Evolutionary conservation across 2,797 vertebrate species (phyloP), one percentile per base, ranked within the genome.

Genomic region (Botia kubotai): DNA sequence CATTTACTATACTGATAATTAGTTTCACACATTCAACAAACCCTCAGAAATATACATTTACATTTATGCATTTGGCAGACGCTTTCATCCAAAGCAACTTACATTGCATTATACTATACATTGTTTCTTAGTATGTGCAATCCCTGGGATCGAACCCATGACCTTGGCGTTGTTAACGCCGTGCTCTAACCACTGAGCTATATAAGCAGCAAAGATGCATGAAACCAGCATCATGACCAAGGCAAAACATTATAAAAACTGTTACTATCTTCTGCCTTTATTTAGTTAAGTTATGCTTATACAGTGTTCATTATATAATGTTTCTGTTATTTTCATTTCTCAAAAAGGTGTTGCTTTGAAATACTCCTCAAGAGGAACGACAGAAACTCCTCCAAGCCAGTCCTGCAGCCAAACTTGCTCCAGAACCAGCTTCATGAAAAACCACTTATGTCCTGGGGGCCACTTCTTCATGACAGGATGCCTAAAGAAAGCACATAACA

Each of bases 401-500:
- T 94, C 88, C 86, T 94, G 93, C 48, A 94, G 85, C 92, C 93
- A 94, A 26, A 93, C 89, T 83, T 93, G 92, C 78, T 91, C 86
- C 85, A 94, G 67, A 68, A 92, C 91, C 68, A 94, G 86, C 88
- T 93, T 94, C 93, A 94, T 93, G 81, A 94, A 93, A 88, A 94
- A 93, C 92, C 93, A 94, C 26, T 93, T 90, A 85, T 93, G 93
- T 85, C 88, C 89, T 72, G 89, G 89, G 8, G 93, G 92, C 93
- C 92, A 94, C 85, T 93, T 92, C 84, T 89, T 85, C 93, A 94
- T 94, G 48, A 85, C 89, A 62, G 93, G 93, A 84, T 94, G 93
- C 86, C 93, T 94, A 73, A 14, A 75, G n/a, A 62, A 53, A 71
- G 14, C 75, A 71, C 68, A 63, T 14, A 12, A 10, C 55, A 73